Percentiles rank a stretch among this genome's conserved stretches.
phyloP scores from a whole-genome alignment of 2,797 vertebrate species.

The Neomorphus geoffroyi region DNA sequence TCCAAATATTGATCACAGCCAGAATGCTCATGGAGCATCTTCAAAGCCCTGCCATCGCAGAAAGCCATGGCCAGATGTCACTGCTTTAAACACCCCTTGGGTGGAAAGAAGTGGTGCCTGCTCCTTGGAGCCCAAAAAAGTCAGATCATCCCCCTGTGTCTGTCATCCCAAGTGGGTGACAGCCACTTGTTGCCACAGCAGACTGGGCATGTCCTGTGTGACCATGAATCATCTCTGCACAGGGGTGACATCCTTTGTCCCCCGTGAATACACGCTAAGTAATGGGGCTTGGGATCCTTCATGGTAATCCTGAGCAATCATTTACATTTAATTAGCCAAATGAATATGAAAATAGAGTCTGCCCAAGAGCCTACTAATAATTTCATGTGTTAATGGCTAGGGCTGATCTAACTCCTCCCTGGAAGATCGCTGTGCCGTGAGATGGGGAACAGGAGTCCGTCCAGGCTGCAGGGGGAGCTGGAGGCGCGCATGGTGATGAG shows the following conservation, averaged over 20 bases:
- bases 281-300: not conserved
- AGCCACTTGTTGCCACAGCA: not conserved
- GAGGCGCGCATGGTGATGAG: not conserved
- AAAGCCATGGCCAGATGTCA: slow-evolving; percentile 21
- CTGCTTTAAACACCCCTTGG: accelerated
- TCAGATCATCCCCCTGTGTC: not conserved
- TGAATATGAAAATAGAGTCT: slow-evolving; percentile 53
- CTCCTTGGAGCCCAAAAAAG: not conserved
- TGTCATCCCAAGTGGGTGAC: not conserved
- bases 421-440: accelerated
- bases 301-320: not conserved
- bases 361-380: slow-evolving; percentile 49
- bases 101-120: not conserved
- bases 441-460: accelerated
- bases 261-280: not conserved
- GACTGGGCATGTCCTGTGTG: accelerated
- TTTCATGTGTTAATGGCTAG: slow-evolving; percentile 25
- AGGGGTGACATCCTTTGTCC: not conserved
- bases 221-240: not conserved
- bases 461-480: not conserved
- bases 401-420: not conserved
- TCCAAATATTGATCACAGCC: slow-evolving; percentile 49
- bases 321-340: slow-evolving; percentile 47
- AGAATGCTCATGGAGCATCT: not conserved
- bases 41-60: accelerated